Conservation (phyloP, 2,113 vertebrate genomes). For the Benitochromis conjunctus region DNA sequence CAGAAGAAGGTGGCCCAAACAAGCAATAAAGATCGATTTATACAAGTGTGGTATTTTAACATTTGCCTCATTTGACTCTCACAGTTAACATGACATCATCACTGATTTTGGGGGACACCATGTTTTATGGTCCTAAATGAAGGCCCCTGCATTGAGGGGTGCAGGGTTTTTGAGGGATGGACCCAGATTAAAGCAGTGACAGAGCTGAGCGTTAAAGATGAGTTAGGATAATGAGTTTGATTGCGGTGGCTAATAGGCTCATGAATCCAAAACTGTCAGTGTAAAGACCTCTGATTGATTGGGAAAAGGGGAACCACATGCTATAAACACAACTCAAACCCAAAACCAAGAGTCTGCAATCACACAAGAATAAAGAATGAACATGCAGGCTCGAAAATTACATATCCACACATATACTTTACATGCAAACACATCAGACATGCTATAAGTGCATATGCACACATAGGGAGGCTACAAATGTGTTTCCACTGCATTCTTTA, state of each 20-base stretch:
- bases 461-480: neutral
- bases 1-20: neutral
- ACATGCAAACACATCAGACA: neutral
- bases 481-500: neutral
- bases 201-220: slow-evolving; percentile 1
- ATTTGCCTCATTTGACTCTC: neutral
- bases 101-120: neutral
- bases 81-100: slow-evolving; percentile 17
- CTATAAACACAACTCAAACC: neutral
- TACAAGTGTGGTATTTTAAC: neutral
- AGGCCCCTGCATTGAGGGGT: neutral
- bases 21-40: neutral
- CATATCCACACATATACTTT: neutral
- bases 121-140: neutral
- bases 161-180: slow-evolving; percentile 13
- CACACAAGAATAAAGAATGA: neutral
- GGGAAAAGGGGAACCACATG: slow-evolving; percentile 1
- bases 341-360: neutral
- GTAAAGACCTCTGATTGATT: slow-evolving; percentile 8
- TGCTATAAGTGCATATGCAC: neutral
- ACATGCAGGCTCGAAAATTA: neutral
- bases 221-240: slow-evolving; percentile 10
- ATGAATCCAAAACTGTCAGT: neutral
- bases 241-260: neutral
- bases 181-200: slow-evolving; percentile 15